A percentile compares a stretch with the other conserved stretches of the same genome.
These are phyloP conservation scores for Dorcus parallelipipedus DNA, from an alignment of 2,888 invertebrate species.

Conservation along the genomic window DNA sequence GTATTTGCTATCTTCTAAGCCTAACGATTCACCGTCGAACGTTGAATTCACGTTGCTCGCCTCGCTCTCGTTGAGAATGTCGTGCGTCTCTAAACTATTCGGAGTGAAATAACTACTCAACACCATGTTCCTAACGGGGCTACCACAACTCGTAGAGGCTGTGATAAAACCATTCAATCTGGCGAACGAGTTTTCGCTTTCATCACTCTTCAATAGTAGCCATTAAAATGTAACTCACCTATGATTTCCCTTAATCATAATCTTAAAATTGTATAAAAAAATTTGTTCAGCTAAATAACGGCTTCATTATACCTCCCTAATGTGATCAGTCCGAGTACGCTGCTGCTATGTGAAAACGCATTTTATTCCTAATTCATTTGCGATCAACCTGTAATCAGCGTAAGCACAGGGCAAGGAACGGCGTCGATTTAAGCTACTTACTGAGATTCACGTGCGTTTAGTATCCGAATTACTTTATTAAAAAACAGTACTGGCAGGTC, in stretches of 20 bases:
- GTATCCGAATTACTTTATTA: constrained; percentile 27
- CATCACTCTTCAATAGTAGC: background rate
- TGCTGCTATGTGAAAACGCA: too few species aligned
- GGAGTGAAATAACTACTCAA: constrained; percentile 10
- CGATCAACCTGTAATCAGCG: background rate
- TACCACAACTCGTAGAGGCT: constrained; percentile 6
- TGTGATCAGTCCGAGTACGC: background rate
- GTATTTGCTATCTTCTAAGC: constrained; percentile 12
- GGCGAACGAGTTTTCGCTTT: background rate
- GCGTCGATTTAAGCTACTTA: background rate
- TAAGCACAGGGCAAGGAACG: background rate
- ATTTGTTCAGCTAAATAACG: constrained; percentile 9
- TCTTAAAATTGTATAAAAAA: constrained; percentile 3
- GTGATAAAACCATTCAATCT: constrained; percentile 13
- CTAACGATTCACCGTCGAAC: constrained; percentile 13
- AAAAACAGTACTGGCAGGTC: constrained; percentile 41
- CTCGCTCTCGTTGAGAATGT: constrained; percentile 13
- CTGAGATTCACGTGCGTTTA: constrained; percentile 3
- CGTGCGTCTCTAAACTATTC: constrained; percentile 14
- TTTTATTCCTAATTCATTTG: too few species aligned
- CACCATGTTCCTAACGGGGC: background rate
- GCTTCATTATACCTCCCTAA: constrained; percentile 3
- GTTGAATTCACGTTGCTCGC: constrained; percentile 10
- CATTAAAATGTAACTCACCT: constrained; percentile 18
- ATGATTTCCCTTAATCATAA: constrained; percentile 32